These are phyloP conservation scores for Sylvicapra grimmia DNA, from an alignment of 2,113 vertebrate genomes.

Conservation along the genomic window DNA sequence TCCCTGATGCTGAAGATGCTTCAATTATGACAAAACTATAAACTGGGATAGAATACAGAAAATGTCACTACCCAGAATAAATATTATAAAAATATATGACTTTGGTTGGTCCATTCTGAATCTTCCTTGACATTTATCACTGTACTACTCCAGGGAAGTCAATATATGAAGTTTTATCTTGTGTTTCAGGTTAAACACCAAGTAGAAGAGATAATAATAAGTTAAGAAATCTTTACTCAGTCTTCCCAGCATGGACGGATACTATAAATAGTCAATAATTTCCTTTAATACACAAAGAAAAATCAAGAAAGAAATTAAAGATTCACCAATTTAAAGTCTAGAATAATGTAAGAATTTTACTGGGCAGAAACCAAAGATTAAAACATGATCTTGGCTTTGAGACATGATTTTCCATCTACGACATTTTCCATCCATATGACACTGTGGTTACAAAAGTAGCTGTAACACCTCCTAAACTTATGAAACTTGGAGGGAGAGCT, in stretches of 20 bases:
- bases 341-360: neutral
- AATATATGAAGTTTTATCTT: neutral
- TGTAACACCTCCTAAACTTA: neutral
- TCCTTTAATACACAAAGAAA: neutral
- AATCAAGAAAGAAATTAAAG: neutral
- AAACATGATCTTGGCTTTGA: neutral
- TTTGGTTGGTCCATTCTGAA: neutral
- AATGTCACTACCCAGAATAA: neutral
- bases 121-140: neutral
- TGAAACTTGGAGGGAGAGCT: neutral
- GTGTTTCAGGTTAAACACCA: conserved; percentile 9
- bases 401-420: neutral
- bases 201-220: neutral
- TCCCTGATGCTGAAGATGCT: neutral
- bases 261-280: neutral
- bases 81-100: neutral
- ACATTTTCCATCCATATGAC: neutral
- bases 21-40: neutral
- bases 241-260: neutral
- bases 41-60: neutral
- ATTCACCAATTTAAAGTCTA: neutral
- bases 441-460: neutral
- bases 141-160: neutral
- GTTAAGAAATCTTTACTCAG: neutral
- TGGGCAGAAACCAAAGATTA: neutral